These are phyloP conservation scores for Melanotus villosus DNA, from an alignment of 2,888 invertebrate species.

Conservation along the genomic window DNA sequence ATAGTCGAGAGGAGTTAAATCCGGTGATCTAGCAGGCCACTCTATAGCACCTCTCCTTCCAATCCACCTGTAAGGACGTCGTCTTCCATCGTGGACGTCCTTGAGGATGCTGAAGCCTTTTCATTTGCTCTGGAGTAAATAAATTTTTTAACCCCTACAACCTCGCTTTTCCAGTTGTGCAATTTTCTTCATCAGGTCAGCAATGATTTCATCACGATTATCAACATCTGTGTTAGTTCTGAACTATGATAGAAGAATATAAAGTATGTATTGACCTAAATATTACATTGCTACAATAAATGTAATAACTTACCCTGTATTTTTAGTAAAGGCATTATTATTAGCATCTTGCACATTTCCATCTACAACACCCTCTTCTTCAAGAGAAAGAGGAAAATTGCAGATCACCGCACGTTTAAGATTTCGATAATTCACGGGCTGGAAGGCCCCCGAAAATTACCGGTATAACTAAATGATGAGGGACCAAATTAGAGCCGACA, in stretches of 20 bases:
- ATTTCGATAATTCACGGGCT: no score
- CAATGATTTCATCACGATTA: conserved; percentile 22
- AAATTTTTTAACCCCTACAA: conserved; percentile 2
- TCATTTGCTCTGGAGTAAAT: conserved; percentile 22
- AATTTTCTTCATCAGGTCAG: conserved; percentile 25
- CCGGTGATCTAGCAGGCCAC: no score
- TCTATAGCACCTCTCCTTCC: no score
- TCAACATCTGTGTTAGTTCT: conserved; percentile 29
- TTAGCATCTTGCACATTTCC: no score
- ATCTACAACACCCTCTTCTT: no score
- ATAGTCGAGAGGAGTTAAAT: no score
- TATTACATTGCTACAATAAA: background rate
- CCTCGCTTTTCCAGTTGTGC: conserved; percentile 20
- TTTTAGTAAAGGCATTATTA: background rate
- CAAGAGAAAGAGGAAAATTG: no score
- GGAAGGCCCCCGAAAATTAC: no score
- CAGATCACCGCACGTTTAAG: no score
- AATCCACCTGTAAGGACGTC: no score
- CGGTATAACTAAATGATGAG: no score
- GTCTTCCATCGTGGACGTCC: conserved; percentile 22
- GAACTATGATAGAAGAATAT: background rate
- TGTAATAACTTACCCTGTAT: background rate
- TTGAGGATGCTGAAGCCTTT: conserved; percentile 21
- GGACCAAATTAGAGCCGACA: no score
- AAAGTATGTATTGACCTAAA: background rate